Evolutionary conservation across 2,888 invertebrate genomes (phyloP).

Genomic region (Drosophila mayaguana): DNA sequence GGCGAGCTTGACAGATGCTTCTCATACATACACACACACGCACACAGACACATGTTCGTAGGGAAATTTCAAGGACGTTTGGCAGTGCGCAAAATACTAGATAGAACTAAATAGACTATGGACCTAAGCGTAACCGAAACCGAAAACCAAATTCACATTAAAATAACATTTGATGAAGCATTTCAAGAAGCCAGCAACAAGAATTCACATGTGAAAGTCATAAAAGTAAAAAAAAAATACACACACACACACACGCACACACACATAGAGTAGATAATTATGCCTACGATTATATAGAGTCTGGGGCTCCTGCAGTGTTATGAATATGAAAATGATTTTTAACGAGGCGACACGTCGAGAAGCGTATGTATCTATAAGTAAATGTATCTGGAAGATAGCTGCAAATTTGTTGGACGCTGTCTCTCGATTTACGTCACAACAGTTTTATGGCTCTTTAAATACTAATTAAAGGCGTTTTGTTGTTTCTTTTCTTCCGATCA

Average conservation of each 20-base stretch:
- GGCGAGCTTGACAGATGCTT: constrained; percentile 50
- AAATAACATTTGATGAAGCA: constrained; percentile 27
- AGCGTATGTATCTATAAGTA: constrained; percentile 27
- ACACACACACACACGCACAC: constrained; percentile 14
- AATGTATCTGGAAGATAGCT: constrained; percentile 23
- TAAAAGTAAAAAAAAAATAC: constrained; percentile 43
- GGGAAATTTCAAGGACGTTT: constrained; percentile 56
- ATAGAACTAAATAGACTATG: constrained; percentile 19
- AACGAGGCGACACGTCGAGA: constrained; percentile 66
- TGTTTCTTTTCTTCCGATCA: constrained; percentile 13
- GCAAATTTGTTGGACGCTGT: constrained; percentile 16
- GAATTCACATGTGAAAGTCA: constrained; percentile 59
- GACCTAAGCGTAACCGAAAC: constrained; percentile 12
- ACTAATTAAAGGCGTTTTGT: constrained; percentile 55
- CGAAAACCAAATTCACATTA: constrained; percentile 43
- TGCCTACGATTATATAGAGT: constrained; percentile 42
- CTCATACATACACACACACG: constrained; percentile 25
- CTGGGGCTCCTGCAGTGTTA: constrained; percentile 42
- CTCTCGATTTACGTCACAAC: constrained; percentile 73
- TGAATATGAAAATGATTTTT: constrained; percentile 70
- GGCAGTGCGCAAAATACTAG: constrained; percentile 53
- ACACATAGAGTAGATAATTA: constrained; percentile 16
- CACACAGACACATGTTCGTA: constrained; percentile 18
- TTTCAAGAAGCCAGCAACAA: constrained; percentile 11
- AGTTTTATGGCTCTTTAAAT: constrained; percentile 75